These are phyloP conservation scores for Ifrita kowaldi DNA, from an alignment of 2,113 vertebrate species.

Conservation along the genomic window DNA sequence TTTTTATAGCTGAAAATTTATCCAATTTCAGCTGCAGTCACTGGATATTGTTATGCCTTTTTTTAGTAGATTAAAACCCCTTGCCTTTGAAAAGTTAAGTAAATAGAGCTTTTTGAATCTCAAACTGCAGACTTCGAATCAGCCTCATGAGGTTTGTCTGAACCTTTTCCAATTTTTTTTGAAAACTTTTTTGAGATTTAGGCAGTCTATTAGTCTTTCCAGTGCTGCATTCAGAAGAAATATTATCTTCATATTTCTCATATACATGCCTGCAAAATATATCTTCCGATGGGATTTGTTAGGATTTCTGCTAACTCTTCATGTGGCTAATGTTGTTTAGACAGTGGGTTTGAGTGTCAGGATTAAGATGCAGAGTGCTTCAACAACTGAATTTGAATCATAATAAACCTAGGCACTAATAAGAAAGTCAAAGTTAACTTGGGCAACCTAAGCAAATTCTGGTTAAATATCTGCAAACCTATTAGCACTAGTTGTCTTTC, in stretches of 20 bases:
- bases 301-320: neutral
- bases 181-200: neutral
- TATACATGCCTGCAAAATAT: neutral
- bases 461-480: neutral
- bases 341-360: neutral
- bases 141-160: neutral
- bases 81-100: constrained; percentile 26
- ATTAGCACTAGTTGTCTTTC: neutral
- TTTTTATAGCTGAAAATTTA: neutral
- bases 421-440: neutral
- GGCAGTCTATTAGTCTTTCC: neutral
- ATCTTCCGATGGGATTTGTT: neutral
- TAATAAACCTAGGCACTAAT: neutral
- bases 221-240: neutral
- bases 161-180: neutral
- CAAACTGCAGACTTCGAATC: neutral
- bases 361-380: neutral
- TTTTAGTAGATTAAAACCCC: constrained; percentile 1
- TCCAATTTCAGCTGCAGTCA: neutral
- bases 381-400: neutral
- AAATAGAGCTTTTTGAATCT: neutral
- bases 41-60: neutral
- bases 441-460: neutral
- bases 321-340: neutral
- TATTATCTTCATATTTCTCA: neutral